These are phyloP conservation scores for Sebastes oblongus DNA, from an alignment of 2,797 vertebrate species.

Conservation along the genomic window DNA sequence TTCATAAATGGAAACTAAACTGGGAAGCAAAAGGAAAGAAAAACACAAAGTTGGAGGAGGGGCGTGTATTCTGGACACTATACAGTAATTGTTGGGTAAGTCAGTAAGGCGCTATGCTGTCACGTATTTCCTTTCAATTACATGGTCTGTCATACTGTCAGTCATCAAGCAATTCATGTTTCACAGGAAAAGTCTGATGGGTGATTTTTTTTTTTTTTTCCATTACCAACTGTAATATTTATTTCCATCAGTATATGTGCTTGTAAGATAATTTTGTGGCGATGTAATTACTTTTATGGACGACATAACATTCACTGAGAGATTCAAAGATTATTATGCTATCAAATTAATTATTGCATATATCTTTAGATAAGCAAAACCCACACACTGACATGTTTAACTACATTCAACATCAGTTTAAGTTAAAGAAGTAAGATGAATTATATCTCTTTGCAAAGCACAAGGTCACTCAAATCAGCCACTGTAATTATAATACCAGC, in stretches of 20 bases:
- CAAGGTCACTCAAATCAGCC: not conserved
- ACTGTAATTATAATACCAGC: not conserved
- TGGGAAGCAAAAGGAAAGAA: not conserved
- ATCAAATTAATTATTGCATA: not conserved
- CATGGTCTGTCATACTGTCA: not conserved
- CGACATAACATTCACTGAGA: not conserved
- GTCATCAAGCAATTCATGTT: not conserved
- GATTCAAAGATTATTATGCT: not conserved
- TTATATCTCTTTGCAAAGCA: not conserved
- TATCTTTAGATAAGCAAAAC: not conserved
- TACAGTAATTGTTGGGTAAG: not conserved
- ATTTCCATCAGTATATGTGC: not conserved
- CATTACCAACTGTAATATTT: slow-evolving; percentile 2
- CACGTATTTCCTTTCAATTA: not conserved
- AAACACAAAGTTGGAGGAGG: not conserved
- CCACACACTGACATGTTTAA: not conserved
- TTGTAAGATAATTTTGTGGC: not conserved
- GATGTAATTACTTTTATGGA: not conserved
- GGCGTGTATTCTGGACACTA: not conserved
- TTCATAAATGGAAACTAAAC: not conserved
- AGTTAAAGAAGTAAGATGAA: not conserved
- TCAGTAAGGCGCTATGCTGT: not conserved
- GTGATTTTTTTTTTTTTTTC: not conserved
- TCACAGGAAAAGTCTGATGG: not conserved
- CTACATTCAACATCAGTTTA: not conserved